Conservation (phyloP, 2,113 vertebrate species). For the Notarius lentiginosus region DNA sequence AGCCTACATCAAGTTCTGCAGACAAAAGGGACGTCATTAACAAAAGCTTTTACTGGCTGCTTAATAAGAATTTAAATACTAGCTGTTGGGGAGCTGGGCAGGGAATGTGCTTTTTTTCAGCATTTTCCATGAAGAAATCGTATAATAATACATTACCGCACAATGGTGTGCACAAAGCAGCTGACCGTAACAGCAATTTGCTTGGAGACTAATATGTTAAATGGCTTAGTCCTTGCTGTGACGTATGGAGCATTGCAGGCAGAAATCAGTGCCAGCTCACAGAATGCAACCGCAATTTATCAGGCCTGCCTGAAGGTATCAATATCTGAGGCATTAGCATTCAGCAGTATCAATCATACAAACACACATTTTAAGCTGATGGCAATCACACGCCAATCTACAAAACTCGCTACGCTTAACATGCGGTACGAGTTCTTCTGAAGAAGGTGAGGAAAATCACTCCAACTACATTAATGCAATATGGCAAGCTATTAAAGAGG, state of each 20-base stretch:
- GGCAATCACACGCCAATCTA: neutral
- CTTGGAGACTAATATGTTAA: constrained; percentile 45
- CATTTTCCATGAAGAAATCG: constrained; percentile 17
- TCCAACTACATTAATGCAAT: constrained; percentile 3
- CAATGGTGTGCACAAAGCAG: constrained; percentile 38
- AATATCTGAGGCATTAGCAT: constrained; percentile 33
- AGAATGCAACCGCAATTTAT: constrained; percentile 15
- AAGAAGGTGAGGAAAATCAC: neutral
- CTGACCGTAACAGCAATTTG: constrained; percentile 44
- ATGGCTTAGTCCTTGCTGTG: constrained; percentile 22
- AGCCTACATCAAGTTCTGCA: neutral
- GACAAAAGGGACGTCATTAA: constrained; percentile 37
- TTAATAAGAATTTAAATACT: constrained; percentile 47
- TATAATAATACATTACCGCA: constrained; percentile 39
- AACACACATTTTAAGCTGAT: constrained; percentile 21
- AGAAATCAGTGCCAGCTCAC: constrained; percentile 31
- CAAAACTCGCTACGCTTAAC: constrained; percentile 5
- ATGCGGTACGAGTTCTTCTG: neutral
- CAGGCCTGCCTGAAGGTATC: constrained; percentile 32
- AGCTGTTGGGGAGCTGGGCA: constrained; percentile 23
- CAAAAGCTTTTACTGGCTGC: constrained; percentile 39
- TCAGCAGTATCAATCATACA: constrained; percentile 18
- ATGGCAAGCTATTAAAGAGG: neutral
- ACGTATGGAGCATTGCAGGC: constrained; percentile 11
- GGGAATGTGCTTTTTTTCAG: constrained; percentile 17